Base-by-base conservation (phyloP, 2,797 vertebrate genomes). In the Acropternis orthonyx region DNA sequence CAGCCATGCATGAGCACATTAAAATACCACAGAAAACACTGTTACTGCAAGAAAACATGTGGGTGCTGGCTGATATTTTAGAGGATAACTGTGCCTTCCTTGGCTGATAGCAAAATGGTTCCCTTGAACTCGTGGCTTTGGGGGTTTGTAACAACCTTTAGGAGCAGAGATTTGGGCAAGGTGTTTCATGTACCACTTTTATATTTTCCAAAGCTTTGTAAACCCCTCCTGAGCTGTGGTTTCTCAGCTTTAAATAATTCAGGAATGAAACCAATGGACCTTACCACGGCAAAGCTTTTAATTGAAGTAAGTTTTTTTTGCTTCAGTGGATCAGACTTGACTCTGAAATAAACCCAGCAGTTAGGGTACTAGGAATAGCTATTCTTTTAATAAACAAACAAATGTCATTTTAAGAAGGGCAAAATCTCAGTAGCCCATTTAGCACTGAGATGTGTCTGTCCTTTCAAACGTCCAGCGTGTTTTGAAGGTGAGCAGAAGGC, bases 231-330 rank as follows among this genome's bases (percentile, higher is more conserved):
- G 73, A 84, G 10, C 69, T 95, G 77, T 61, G 66, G 32, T 85
- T 87, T 92, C 81, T 88, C 30, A 71, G 85, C 44, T 94, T 92
- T 96, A 80, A 96, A 92, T 96, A 93, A 94, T 94, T 91, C 78
- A 96, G 59, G 48, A 10, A 41, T 54, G 67, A 71, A 89, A 80
- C 24, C 81, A 77, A 41, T 41, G 49, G 86, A 54, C 49, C 56
- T 85, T 79, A 59, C 56, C 43, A 56, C 58, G 30, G 67, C 85
- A 90, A 56, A 82, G 30, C 32, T 77, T 59, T 76, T 84, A 87
- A 86, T 1, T 81, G 55, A 91, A 69, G 22, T 32, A 27, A 44
- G 27, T 14, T 6, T 90, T 55, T 85, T 86, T 71, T 67, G 11
- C 55, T 82, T 90, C 41, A 82, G 73, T 19, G 5, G 14, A 7